Evolutionary conservation across 2,888 invertebrate species (phyloP).

Genomic region (Empis livida): DNA sequence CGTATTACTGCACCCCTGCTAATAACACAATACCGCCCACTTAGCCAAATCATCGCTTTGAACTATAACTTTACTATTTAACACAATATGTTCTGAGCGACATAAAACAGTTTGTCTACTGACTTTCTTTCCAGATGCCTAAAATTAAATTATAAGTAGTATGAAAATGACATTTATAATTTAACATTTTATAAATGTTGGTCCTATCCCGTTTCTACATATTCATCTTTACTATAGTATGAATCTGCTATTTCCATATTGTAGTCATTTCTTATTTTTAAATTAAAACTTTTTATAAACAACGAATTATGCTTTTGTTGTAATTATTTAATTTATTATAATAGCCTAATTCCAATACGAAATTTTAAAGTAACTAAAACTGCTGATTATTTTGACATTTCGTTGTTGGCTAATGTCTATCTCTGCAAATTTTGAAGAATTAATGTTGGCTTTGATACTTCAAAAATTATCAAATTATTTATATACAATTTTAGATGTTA

Average conservation of each 20-base stretch:
- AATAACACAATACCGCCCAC: constrained; percentile 88
- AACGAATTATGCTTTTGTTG: too few species aligned
- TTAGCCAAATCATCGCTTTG: constrained; percentile 93
- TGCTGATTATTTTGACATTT: too few species aligned
- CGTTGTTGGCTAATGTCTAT: too few species aligned
- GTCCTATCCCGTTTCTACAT: constrained; percentile 78
- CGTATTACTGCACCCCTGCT: constrained; percentile 87
- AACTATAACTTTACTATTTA: constrained; percentile 96
- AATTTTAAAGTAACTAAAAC: too few species aligned
- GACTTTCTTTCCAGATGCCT: constrained; percentile 98
- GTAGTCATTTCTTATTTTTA: too few species aligned
- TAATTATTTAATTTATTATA: too few species aligned
- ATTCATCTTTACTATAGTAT: constrained; percentile 83
- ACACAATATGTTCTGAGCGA: constrained; percentile 96
- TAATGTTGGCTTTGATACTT: too few species aligned
- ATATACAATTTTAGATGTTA: too few species aligned
- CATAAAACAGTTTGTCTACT: constrained; percentile 92
- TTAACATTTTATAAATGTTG: constrained; percentile 17
- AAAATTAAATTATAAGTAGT: constrained; percentile 26
- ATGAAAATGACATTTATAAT: constrained; percentile 5
- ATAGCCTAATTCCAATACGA: too few species aligned
- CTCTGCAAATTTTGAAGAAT: too few species aligned
- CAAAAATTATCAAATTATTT: too few species aligned
- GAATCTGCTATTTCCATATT: constrained; percentile 81
- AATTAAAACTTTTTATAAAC: too few species aligned